phyloP scores from a whole-genome alignment of 2,888 invertebrate species.

The Sceliomorpha sp. region DNA sequence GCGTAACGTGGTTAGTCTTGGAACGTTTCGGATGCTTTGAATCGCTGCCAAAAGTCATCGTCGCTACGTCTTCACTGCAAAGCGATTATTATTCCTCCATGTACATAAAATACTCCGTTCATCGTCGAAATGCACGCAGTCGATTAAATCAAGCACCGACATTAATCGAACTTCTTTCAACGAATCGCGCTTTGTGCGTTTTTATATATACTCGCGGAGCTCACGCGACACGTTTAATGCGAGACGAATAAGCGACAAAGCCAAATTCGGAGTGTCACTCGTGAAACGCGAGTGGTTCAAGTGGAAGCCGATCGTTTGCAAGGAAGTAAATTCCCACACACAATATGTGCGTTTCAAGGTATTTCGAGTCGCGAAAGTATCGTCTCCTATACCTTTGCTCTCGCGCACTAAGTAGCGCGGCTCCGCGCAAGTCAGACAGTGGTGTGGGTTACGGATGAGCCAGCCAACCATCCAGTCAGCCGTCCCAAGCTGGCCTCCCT shows the following conservation, averaged over 20 bases:
- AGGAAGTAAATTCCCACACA: no score
- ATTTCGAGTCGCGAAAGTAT: constrained; percentile 38
- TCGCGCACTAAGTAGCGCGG: constrained; percentile 72
- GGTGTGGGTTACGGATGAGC: constrained; percentile 62
- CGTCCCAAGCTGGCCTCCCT: constrained; percentile 61
- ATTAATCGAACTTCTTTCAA: no score
- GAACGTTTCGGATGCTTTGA: constrained; percentile 47
- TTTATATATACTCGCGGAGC: no score
- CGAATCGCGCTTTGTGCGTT: no score
- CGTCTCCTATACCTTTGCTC: constrained; percentile 59
- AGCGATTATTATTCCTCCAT: constrained; percentile 48
- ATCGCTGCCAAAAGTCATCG: constrained; percentile 52
- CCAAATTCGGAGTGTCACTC: no score
- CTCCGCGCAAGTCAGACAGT: constrained; percentile 75
- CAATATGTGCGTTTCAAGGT: constrained; percentile 15
- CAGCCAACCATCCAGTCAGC: constrained; percentile 51
- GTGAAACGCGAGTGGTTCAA: no score
- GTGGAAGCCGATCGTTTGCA: no score
- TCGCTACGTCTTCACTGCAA: constrained; percentile 45
- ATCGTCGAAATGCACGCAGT: constrained; percentile 26
- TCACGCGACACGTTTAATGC: no score
- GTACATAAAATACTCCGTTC: constrained; percentile 31
- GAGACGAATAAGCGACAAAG: no score
- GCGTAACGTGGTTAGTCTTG: constrained; percentile 54
- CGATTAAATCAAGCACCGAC: constrained; percentile 19